Percentiles rank a stretch among this genome's conserved stretches.
Evolutionary conservation across 2,113 vertebrate genomes (phyloP).

Genomic region (Tupaia tana): DNA sequence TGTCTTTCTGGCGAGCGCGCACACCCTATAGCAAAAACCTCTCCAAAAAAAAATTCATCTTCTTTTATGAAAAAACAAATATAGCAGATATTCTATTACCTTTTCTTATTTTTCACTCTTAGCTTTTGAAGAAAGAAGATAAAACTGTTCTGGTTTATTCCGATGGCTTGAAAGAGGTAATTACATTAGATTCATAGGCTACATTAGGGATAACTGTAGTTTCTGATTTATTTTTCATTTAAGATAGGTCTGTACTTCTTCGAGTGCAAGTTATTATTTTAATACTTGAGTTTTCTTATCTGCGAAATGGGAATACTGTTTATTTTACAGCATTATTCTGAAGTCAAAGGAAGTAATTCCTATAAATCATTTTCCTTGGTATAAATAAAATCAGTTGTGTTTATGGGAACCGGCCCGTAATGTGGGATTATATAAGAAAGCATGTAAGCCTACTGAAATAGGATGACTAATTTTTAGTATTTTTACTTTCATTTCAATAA

Average conservation of each 20-base stretch:
- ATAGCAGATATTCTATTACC: background rate
- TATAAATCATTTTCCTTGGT: background rate
- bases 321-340: background rate
- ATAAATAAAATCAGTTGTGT: background rate
- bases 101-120: constrained; percentile 56
- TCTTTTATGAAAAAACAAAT: background rate
- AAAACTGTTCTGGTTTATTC: constrained; percentile 60
- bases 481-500: background rate
- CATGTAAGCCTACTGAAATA: background rate
- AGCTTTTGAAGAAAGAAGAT: constrained; percentile 87
- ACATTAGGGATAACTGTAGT: background rate
- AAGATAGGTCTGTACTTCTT: constrained; percentile 5
- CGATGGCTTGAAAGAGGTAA: constrained; percentile 87
- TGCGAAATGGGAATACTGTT: background rate
- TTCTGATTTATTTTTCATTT: background rate
- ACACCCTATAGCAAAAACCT: too few relatives aligned
- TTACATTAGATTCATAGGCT: background rate
- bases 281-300: background rate
- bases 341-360: constrained; percentile 8
- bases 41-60: background rate
- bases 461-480: background rate
- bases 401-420: background rate
- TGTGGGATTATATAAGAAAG: background rate
- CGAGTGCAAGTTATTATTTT: background rate
- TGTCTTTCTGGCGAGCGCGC: too few relatives aligned